Base-by-base conservation (phyloP, 2,797 vertebrate species). In the Muscicapa comitata region DNA sequence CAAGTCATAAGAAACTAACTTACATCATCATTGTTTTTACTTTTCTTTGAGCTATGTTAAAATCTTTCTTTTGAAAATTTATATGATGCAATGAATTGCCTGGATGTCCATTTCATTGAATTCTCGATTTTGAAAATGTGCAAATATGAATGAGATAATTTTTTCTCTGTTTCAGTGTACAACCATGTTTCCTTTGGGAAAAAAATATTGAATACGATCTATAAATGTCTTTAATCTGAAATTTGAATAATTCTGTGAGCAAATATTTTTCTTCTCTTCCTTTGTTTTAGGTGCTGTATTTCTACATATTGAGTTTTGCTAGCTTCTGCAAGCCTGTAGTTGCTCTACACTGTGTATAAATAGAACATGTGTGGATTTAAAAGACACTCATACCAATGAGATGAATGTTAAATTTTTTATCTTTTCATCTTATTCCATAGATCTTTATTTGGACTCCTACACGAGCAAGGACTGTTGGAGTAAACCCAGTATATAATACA, bases 371-470 rank as follows among this genome's bases (percentile, higher is more conserved):
- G 25, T 7, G 13, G n/a, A 62, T 79, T 90, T 82, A 80, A 66
- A 92, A 90, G 33, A 73, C 20, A 63, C 11, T 66, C 9, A 16
- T 17, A 42, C 18, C 47, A 18, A 35, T 81, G 66, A 88, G 59
- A 81, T 58, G 42, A 78, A 94, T 63, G 37, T 50, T 72, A 47
- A 38, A 28, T 78, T 68, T 94, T 89, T 35, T 58, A 1, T 45
- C n/a, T 70, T 90, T 93, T 77, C 6, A 53, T 83, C 54, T 82
- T 42, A 72, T 85, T 63, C 37, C 50, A 54, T 25, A 77, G 53
- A 66, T 81, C n/a, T 68, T 94, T 77, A 76, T 87, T 91, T 89
- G 54, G 67, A 71, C 15, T 80, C 18, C n/a, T 77, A 58, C 25
- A 71, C 45, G 42, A 80, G 48, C 50, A 93, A 84, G 47, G 43